Evolutionary conservation across 2,888 invertebrate species (phyloP), one percentile per base, ranked within the genome.

Genomic region (Pristionchus mayeri): DNA sequence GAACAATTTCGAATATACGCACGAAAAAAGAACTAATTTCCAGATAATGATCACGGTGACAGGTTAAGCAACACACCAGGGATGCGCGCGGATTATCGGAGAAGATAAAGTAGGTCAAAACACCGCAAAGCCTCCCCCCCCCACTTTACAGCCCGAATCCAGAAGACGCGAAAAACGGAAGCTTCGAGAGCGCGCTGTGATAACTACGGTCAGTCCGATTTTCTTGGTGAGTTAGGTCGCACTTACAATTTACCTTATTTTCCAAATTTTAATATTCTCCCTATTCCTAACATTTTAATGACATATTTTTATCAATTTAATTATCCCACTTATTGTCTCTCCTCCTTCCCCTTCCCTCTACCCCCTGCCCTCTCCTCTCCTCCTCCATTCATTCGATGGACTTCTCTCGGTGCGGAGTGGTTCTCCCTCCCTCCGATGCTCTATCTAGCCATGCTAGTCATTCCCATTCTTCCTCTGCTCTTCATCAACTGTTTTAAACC

Each of bases 371-470:
- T n/a, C n/a, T n/a, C n/a, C n/a, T n/a, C n/a, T 13, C 52, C 7
- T 16, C 18, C 52, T 52, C 18, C 16, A 4, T 21, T 24, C 57
- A 57, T 57, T 57, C 57, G 27, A 57, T 57, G 67, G 37, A 7
- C 37, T 34, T 11, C 34, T 9, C 37, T 34, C 9, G 67, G 67
- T 18, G 37, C 67, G 37, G 67, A 67, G 67, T 37, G 67, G 67
- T 67, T 21, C 67, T 37, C 67, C 67, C n/a, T n/a, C n/a, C n/a
- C n/a, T n/a, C 37, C 37, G 6, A 67, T 67, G 67, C 67, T 67
- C 67, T 18, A 37, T 67, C 18, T 37, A 24, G 1, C 37, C 7
- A 3, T 67, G 21, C 34, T 67, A 3, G 16, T 44, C 40, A 18
- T 34, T 6, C 18, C 71, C 11, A 3, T n/a, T 9, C 71, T 71